phyloP scores from a whole-genome alignment of 2,113 vertebrate species.

The Corvus hawaiiensis region DNA sequence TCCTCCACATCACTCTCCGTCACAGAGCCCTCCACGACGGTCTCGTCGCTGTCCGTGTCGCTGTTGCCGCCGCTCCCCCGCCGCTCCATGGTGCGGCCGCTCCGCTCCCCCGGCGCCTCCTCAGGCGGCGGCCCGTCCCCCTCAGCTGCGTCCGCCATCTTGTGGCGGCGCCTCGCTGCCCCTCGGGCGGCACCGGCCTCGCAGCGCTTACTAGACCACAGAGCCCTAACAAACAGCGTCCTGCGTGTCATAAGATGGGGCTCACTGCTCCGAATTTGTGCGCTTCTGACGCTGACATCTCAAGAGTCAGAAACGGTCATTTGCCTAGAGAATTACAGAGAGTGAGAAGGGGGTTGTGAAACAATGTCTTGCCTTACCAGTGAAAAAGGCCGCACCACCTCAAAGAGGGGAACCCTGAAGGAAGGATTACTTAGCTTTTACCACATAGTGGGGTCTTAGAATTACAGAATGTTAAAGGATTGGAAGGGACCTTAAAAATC shows the following conservation, averaged over 20 bases:
- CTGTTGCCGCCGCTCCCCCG: accelerated
- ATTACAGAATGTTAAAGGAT: not conserved
- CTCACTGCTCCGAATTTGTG: accelerated
- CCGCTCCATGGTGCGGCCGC: not conserved
- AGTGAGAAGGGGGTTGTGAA: not conserved
- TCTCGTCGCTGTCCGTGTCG: conserved; percentile 59
- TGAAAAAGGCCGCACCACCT: not conserved
- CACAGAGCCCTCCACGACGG: conserved; percentile 52
- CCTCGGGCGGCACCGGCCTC: not conserved
- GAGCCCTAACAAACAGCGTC: accelerated
- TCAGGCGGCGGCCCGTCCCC: accelerated
- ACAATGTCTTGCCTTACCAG: not conserved
- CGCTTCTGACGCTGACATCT: not conserved
- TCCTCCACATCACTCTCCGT: conserved; percentile 61
- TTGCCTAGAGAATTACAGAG: not conserved
- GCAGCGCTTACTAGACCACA: accelerated
- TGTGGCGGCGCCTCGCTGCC: not conserved
- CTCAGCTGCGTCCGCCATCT: not conserved
- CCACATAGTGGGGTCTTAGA: not conserved
- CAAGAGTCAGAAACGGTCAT: not conserved
- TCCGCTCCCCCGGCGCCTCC: accelerated
- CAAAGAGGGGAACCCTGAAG: not conserved
- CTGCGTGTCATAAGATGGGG: accelerated
- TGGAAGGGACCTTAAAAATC: not conserved
- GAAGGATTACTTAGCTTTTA: not conserved